phyloP scores from a whole-genome alignment of 2,888 invertebrate genomes.

The Phortica okadai region DNA sequence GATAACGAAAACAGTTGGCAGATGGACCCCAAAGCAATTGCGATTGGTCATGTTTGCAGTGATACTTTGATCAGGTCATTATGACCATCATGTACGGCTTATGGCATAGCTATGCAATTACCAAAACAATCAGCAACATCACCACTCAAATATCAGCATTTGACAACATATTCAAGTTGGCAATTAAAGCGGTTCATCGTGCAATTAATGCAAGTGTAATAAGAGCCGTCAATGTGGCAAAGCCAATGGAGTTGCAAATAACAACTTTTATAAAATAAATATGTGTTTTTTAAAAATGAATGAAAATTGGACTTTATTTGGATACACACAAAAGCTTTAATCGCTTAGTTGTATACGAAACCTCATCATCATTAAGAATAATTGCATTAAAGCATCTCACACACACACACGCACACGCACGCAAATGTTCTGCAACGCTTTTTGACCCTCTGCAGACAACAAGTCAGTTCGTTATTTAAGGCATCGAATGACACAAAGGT shows the following conservation, averaged over 20 bases:
- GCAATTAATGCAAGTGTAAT: not conserved
- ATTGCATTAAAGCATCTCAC: constrained; percentile 11
- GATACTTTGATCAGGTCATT: not conserved
- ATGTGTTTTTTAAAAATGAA: not conserved
- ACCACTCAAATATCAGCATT: not conserved
- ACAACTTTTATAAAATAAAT: not conserved
- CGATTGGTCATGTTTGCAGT: constrained; percentile 8
- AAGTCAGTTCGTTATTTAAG: not conserved
- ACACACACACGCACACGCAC: not conserved
- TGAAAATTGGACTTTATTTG: too few species aligned
- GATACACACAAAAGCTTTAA: too few species aligned
- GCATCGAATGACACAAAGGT: constrained; percentile 30
- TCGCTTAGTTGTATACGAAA: not conserved
- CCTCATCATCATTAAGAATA: constrained; percentile 25
- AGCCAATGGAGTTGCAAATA: not conserved
- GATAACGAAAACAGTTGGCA: not conserved
- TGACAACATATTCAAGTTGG: not conserved
- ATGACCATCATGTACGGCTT: not conserved
- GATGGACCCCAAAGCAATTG: not conserved
- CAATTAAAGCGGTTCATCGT: not conserved
- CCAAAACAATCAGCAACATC: not conserved
- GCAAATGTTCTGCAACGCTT: too few species aligned
- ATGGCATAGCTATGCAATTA: constrained; percentile 8
- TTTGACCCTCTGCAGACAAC: not conserved
- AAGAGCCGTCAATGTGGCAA: not conserved